Base-by-base conservation (phyloP, 1,140 invertebrate genomes). In the Pogonomyrmex californicus region DNA sequence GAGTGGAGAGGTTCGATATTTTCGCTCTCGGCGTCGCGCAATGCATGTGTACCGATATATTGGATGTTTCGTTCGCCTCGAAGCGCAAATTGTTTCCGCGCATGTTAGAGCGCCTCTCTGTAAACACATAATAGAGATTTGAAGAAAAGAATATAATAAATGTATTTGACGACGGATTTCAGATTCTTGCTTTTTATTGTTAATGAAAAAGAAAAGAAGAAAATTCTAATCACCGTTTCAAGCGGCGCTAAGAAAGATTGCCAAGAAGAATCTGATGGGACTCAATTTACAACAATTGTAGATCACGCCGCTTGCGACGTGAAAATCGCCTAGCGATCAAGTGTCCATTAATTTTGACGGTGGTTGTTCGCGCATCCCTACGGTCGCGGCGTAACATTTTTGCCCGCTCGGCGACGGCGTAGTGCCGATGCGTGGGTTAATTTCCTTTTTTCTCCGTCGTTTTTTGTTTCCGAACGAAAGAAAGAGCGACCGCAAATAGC, bases 301-400 rank as follows among this genome's bases (percentile, higher is more conserved):
- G 78, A 56, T 58, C 9, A 44, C 23, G 78, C 3, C 36, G 38
- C 0, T n/a, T 41, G 9, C 65, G 65, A 49, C 2, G 65, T 68
- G 38, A n/a, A 66, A 38, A 68, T 33, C 38, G 44, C 36, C 17
- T 9, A 56, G 60, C 78, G 60, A 81, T 87, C 88, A 75, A 90
- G 79, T 90, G 62, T 86, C 86, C 81, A 83, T 90, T 90, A 90
- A 90, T 90, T 90, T 87, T 78, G 56, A 73, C 54, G 60, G 68
- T 56, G 38, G 17, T 41, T n/a, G 85, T 38, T 65, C 63, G 71
- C 65, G 58, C 51, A 14, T 7, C 30, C 51, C 36, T 33, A 68
- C 6, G 38, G n/a, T 10, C 41, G 49, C 54, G 56, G 54, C 66
- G 86, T 83, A 89, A 87, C 85, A 91, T 91, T 90, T 86, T 90